Evolutionary conservation across 2,888 invertebrate species (phyloP), one percentile per base, ranked within the genome.

Genomic region (Ptychoptera albimana): DNA sequence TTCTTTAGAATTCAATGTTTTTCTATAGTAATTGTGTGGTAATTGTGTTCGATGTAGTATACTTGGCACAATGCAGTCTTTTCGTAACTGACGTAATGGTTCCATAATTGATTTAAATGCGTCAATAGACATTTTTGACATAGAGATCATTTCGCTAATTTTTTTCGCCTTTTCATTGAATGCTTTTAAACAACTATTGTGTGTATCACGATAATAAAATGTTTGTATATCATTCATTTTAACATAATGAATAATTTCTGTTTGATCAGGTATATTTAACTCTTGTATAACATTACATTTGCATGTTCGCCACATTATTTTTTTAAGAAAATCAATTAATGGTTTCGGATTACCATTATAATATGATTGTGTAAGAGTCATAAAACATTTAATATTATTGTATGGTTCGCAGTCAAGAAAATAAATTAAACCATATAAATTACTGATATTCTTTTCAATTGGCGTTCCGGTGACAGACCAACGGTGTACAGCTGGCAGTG

Each of bases 381-480:
- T 3, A 23, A 23, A 23, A 7, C 23, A 23, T 23, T 23, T 23
- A n/a, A 54, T 53, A 31, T 44, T 48, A 8, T 37, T 52, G 2
- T 55, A 59, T 16, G 54, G 64, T 50, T 47, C 58, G 16, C 63
- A 66, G 54, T 61, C 68, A 55, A 54, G 59, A 54, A 61, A 73
- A 52, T 49, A 63, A 52, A 64, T 34, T 2, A 63, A 48, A 2
- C 57, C 55, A 2, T 53, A 50, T 34, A 64, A 51, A 69, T 75
- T 75, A 53, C 70, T 64, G 13, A 76, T 58, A 14, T 67, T 64
- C 45, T 70, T 70, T 55, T 77, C 75, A 41, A 80, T 68, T 1
- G 81, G 80, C 0, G 84, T 86, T 15, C 86, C 85, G 5, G 82
- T 82, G 1, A 79, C 70, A 11, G 77, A 77, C 85, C 86, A 86